These are phyloP conservation scores for Labeo rohita DNA, from an alignment of 2,113 vertebrate genomes.

Conservation along the genomic window DNA sequence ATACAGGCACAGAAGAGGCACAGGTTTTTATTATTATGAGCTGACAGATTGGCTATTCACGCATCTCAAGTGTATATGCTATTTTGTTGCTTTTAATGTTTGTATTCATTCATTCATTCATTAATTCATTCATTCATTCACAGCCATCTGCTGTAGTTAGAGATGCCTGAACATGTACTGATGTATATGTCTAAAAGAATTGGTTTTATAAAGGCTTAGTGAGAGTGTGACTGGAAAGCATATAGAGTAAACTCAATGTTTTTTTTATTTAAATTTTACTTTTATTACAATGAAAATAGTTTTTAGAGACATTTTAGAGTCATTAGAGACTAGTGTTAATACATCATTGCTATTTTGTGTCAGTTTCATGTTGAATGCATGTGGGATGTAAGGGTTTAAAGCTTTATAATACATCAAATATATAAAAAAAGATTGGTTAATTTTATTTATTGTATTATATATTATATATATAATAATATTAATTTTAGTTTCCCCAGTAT, in stretches of 20 bases:
- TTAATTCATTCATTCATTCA: neutral
- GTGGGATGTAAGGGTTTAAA: too few species aligned
- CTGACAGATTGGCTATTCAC: neutral
- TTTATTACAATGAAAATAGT: neutral
- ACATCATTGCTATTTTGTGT: neutral
- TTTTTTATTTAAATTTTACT: neutral
- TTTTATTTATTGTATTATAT: too few species aligned
- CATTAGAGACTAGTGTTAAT: neutral
- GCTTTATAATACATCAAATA: too few species aligned
- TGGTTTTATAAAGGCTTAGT: neutral
- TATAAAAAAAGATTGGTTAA: too few species aligned
- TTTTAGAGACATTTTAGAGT: too few species aligned
- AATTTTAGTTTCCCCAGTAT: too few species aligned
- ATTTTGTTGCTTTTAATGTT: neutral
- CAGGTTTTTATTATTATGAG: slow-evolving; percentile 30
- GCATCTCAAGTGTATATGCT: neutral
- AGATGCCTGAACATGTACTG: neutral
- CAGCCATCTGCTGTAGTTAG: neutral
- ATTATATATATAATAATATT: too few species aligned
- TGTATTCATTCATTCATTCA: neutral
- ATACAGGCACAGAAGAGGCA: neutral
- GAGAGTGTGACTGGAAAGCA: neutral
- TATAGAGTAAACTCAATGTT: neutral
- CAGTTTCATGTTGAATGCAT: neutral
- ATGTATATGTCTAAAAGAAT: neutral